Percentiles rank a stretch among this genome's conserved stretches.
These are phyloP conservation scores for Zosterops borbonicus DNA, from an alignment of 2,113 vertebrate species.

Conservation along the genomic window DNA sequence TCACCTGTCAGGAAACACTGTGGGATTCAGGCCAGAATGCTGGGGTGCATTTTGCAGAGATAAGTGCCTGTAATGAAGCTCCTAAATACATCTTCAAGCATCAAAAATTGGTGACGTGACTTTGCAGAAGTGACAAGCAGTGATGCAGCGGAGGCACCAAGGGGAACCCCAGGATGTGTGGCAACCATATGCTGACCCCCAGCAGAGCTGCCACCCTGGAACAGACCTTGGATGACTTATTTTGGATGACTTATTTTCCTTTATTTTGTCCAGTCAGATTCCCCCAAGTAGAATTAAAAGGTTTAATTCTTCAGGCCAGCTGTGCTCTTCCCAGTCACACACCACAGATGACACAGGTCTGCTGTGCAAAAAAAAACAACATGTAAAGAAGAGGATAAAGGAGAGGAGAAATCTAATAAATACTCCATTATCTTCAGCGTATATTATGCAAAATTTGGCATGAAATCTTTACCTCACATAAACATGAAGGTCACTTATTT, in stretches of 20 bases:
- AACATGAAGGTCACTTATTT: slow-evolving; percentile 65
- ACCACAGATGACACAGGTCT: background rate
- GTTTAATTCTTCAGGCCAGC: background rate
- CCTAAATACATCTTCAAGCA: background rate
- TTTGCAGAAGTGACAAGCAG: background rate
- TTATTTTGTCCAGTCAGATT: background rate
- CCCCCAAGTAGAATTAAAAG: background rate
- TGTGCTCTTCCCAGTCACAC: background rate
- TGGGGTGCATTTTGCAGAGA: background rate
- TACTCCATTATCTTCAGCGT: background rate
- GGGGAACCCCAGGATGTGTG: background rate
- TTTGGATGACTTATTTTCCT: background rate
- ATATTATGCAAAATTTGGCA: slow-evolving; percentile 61
- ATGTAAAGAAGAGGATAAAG: background rate
- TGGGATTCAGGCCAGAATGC: background rate
- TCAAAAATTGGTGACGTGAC: background rate
- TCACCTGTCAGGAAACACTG: background rate
- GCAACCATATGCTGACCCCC: background rate
- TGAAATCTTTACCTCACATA: slow-evolving; percentile 62
- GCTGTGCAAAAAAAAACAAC: background rate
- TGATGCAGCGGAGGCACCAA: background rate
- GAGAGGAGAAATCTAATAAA: slow-evolving; percentile 39
- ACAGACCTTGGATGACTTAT: background rate
- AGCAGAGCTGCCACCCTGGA: background rate
- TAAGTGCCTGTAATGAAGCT: background rate